phyloP scores from a whole-genome alignment of 2,797 vertebrate genomes.

The Poecilia wingei region DNA sequence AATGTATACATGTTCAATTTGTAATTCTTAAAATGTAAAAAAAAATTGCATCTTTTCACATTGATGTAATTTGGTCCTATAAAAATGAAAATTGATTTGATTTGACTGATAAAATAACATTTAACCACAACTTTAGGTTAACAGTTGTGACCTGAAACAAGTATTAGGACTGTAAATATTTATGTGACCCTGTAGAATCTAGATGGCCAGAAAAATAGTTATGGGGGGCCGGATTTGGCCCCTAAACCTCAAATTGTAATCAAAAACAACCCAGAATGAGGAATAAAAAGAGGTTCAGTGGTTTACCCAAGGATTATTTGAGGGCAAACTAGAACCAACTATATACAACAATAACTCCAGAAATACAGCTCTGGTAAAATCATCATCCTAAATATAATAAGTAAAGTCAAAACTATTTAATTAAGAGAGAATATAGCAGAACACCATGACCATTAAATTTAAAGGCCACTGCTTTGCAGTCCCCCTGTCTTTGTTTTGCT shows the following conservation, averaged over 20 bases:
- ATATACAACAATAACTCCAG: not conserved
- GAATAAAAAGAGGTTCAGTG: not conserved
- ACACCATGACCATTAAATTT: not conserved
- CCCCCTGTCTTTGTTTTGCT: constrained; percentile 11
- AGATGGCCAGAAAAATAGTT: too few species aligned
- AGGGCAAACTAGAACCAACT: not conserved
- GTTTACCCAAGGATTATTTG: not conserved
- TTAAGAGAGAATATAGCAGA: not conserved
- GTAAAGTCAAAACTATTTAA: constrained; percentile 5
- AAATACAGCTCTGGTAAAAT: not conserved
- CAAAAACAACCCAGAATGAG: not conserved
- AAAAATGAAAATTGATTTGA: too few species aligned
- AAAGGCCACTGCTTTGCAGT: constrained; percentile 6
- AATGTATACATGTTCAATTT: too few species aligned
- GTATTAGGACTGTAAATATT: too few species aligned
- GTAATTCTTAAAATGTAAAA: too few species aligned
- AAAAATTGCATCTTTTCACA: too few species aligned
- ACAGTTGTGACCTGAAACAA: too few species aligned
- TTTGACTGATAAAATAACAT: too few species aligned
- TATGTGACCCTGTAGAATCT: too few species aligned
- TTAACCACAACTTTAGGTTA: too few species aligned
- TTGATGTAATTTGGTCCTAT: too few species aligned
- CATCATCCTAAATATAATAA: constrained; percentile 3
- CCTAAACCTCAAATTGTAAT: not conserved
- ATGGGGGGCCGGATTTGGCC: too few species aligned